Percentiles rank a stretch among this genome's conserved stretches.
Conservation (phyloP, 2,113 vertebrate species). For the Delphinapterus leucas region DNA sequence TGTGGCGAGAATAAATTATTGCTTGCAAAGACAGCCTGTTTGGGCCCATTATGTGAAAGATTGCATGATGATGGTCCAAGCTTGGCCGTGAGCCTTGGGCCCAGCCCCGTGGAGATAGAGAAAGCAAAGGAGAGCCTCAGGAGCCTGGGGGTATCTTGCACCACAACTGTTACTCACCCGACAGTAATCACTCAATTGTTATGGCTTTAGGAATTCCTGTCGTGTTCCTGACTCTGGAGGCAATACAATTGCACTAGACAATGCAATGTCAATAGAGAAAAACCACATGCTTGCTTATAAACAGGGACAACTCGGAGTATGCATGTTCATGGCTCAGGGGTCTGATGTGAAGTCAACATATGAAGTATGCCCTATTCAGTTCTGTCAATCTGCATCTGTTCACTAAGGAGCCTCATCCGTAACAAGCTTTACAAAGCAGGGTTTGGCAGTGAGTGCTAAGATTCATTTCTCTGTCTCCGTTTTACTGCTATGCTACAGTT, state of each 20-base stretch:
- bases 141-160: background rate
- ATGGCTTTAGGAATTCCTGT: background rate
- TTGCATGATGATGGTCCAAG: background rate
- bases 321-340: background rate
- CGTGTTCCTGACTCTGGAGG: background rate
- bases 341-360: background rate
- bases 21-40: background rate
- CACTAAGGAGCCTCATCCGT: accelerated
- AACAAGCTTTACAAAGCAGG: background rate
- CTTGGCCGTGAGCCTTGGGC: background rate
- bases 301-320: background rate
- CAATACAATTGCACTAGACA: too few species aligned
- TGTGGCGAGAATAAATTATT: conserved; percentile 35
- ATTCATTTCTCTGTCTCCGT: background rate
- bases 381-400: background rate
- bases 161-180: background rate
- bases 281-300: background rate
- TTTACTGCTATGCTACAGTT: background rate
- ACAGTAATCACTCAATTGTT: background rate
- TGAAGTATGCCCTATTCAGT: background rate
- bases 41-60: background rate
- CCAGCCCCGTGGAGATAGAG: background rate
- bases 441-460: background rate
- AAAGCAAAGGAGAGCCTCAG: background rate
- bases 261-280: background rate